These are phyloP conservation scores for Daboia siamensis DNA, from an alignment of 2,113 vertebrate species.

Conservation along the genomic window DNA sequence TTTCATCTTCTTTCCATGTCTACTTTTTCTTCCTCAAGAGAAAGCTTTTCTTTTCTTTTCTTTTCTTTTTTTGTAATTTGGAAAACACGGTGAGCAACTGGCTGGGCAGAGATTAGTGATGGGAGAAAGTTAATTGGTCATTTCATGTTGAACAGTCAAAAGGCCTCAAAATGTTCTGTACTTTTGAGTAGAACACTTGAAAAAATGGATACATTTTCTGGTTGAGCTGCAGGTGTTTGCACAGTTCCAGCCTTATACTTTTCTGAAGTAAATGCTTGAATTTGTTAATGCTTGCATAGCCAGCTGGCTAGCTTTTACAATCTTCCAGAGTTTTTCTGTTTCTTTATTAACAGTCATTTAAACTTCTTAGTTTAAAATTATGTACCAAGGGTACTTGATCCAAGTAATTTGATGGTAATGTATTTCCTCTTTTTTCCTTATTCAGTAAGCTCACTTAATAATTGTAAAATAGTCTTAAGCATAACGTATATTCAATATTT, in stretches of 20 bases:
- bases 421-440: not conserved
- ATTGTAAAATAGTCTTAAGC: not conserved
- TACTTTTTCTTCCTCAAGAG: not conserved
- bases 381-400: constrained; percentile 1
- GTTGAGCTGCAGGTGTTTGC: not conserved
- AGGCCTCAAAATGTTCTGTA: not conserved
- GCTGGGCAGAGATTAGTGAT: not conserved
- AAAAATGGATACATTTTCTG: not conserved
- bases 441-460: not conserved
- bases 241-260: not conserved
- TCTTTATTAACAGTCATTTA: constrained; percentile 19
- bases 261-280: constrained; percentile 3
- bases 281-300: constrained; percentile 1
- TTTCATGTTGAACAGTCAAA: not conserved
- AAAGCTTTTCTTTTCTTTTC: not conserved
- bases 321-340: constrained; percentile 21
- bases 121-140: not conserved
- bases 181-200: not conserved
- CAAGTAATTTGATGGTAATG: not conserved
- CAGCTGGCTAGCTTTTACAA: not conserved
- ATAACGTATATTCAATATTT: not conserved
- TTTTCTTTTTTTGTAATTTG: not conserved
- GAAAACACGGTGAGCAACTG: not conserved
- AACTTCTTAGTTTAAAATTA: constrained; percentile 20
- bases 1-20: not conserved